Conservation (phyloP, 2,113 vertebrate genomes). For the Thalassarche chlororhynchos region DNA sequence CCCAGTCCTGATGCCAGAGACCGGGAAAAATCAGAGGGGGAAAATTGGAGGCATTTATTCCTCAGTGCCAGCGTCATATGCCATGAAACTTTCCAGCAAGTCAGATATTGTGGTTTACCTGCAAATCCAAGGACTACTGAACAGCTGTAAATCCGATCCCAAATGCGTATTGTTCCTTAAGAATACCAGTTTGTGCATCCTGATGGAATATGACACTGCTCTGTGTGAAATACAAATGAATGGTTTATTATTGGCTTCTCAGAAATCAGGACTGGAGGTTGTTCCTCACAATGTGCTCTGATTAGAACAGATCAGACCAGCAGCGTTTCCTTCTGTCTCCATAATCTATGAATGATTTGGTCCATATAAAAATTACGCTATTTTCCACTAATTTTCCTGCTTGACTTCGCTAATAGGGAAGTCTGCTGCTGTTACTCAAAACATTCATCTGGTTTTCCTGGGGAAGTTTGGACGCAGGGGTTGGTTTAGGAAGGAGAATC, state of each 20-base stretch:
- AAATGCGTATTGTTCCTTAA: background rate
- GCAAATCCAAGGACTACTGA: background rate
- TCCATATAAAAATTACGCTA: background rate
- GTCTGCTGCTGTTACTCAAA: background rate
- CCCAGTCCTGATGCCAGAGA: background rate
- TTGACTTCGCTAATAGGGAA: background rate
- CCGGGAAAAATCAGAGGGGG: background rate
- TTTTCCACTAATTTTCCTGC: background rate
- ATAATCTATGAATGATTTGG: background rate
- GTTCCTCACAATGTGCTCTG: slow-evolving; percentile 29
- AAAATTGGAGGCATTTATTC: background rate
- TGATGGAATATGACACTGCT: background rate
- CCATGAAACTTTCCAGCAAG: background rate
- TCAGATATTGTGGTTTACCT: background rate
- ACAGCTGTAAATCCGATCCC: background rate
- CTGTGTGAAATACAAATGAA: slow-evolving; percentile 19
- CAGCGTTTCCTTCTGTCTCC: background rate
- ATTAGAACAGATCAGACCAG: slow-evolving; percentile 26
- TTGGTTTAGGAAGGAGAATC: background rate
- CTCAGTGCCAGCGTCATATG: background rate
- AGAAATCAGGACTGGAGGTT: slow-evolving; percentile 17
- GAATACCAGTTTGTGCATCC: background rate
- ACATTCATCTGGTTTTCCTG: background rate
- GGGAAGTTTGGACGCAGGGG: background rate
- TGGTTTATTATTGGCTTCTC: slow-evolving; percentile 12